A percentile compares a stretch with the other conserved stretches of the same genome.
phyloP scores from a whole-genome alignment of 2,888 invertebrate species.

The Drosophila borborema region DNA sequence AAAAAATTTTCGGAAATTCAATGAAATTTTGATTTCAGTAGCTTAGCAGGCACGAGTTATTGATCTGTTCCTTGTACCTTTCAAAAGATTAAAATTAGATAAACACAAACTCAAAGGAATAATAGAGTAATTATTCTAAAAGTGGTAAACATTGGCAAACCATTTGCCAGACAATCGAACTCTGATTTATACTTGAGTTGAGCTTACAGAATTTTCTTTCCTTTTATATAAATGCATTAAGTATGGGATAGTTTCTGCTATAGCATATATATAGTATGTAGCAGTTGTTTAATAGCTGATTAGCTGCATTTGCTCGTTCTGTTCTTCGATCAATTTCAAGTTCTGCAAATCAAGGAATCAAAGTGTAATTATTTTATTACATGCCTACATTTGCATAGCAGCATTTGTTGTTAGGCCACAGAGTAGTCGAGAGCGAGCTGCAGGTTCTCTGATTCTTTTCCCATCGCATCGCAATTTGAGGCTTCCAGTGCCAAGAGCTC shows the following conservation, averaged over 20 bases:
- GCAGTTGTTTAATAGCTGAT: neutral
- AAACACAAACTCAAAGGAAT: too few species aligned
- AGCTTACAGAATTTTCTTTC: neutral
- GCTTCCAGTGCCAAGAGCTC: constrained; percentile 13
- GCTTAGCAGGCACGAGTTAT: too few species aligned
- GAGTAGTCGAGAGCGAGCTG: constrained; percentile 13
- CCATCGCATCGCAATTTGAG: constrained; percentile 50
- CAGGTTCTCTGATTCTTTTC: constrained; percentile 48
- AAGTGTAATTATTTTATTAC: constrained; percentile 67
- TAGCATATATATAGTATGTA: neutral
- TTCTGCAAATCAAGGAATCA: constrained; percentile 36
- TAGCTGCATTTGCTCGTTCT: neutral
- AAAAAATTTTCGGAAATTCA: too few species aligned
- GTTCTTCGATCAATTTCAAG: constrained; percentile 23
- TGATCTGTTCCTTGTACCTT: too few species aligned
- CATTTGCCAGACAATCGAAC: neutral
- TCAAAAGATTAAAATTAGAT: too few species aligned
- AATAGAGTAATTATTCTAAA: too few species aligned
- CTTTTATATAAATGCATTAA: neutral
- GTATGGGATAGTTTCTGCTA: neutral
- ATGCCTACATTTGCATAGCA: constrained; percentile 66
- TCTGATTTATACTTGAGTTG: neutral
- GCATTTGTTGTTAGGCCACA: constrained; percentile 29
- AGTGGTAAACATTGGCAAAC: neutral
- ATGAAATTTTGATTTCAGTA: too few species aligned